phyloP scores from a whole-genome alignment of 1,140 invertebrate species.

The Drosophila erecta region DNA sequence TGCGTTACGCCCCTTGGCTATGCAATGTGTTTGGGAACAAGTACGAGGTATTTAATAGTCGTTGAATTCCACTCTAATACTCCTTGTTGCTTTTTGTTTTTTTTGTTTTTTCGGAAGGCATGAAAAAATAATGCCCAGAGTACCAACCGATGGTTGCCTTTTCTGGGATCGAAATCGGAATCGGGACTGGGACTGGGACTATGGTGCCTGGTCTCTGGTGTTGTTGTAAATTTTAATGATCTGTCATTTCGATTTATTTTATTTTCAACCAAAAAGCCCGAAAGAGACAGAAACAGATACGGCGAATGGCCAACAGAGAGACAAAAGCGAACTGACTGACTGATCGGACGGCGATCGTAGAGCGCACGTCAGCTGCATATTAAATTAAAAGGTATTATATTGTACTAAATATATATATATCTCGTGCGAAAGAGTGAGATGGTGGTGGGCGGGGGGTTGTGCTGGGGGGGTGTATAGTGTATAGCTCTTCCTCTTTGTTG shows the following conservation, averaged over 20 bases:
- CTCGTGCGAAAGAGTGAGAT: conserved; percentile 2
- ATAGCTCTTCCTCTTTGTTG: conserved; percentile 14
- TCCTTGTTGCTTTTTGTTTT: not conserved
- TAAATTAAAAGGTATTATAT: conserved; percentile 84
- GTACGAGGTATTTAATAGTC: not conserved
- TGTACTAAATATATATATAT: conserved; percentile 71
- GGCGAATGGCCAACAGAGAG: conserved; percentile 19
- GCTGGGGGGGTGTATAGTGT: not conserved
- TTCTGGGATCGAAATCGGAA: conserved; percentile 27
- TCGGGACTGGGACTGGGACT: conserved; percentile 11
- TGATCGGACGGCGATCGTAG: conserved; percentile 16
- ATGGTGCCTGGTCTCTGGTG: conserved; percentile 20
- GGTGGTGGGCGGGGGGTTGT: not conserved
- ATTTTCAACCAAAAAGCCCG: conserved; percentile 69
- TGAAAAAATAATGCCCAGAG: conserved; percentile 66
- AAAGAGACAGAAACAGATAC: conserved; percentile 43
- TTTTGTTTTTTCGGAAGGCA: conserved; percentile 21
- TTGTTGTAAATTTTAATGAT: conserved; percentile 84
- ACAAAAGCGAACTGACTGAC: conserved; percentile 60
- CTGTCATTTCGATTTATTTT: conserved; percentile 84
- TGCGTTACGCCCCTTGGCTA: not conserved
- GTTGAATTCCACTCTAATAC: too few relatives aligned
- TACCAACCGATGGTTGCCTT: conserved; percentile 36
- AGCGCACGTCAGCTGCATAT: conserved; percentile 83
- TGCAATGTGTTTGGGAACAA: not conserved